These are phyloP conservation scores for Coenobita brevimanus DNA, from an alignment of 1,140 invertebrate species.

Conservation along the genomic window DNA sequence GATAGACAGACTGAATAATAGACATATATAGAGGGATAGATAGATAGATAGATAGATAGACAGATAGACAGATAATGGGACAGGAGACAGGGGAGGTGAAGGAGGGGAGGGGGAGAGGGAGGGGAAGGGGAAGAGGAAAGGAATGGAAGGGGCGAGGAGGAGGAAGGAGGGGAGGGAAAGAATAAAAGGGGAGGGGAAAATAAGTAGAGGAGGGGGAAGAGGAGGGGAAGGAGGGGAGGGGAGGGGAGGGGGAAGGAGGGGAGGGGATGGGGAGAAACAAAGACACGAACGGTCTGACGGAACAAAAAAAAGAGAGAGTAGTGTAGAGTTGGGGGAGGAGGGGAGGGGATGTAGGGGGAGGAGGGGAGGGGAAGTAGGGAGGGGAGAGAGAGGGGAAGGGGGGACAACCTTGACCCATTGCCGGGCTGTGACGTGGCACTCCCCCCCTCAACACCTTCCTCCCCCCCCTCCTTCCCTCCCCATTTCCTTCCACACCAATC, in stretches of 20 bases:
- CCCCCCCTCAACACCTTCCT: background rate
- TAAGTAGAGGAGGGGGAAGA: background rate
- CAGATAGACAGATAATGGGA: too few species aligned
- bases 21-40: background rate
- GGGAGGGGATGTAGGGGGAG: too few species aligned
- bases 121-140: background rate
- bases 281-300: background rate
- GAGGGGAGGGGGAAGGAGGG: background rate
- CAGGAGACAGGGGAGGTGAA: too few species aligned
- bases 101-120: background rate
- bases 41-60: too few species aligned
- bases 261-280: background rate
- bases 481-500: background rate
- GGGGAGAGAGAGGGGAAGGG: background rate
- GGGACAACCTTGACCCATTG: constrained; percentile 13
- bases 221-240: background rate
- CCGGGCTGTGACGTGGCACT: background rate
- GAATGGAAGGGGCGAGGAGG: background rate
- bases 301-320: background rate
- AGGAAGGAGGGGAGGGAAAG: background rate
- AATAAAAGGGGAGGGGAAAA: background rate
- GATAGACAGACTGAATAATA: too few species aligned
- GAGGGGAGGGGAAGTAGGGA: too few species aligned
- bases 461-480: background rate
- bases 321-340: too few species aligned